Evolutionary conservation across 1,140 invertebrate species (phyloP).

Genomic region (Megalonaias nervosa): DNA sequence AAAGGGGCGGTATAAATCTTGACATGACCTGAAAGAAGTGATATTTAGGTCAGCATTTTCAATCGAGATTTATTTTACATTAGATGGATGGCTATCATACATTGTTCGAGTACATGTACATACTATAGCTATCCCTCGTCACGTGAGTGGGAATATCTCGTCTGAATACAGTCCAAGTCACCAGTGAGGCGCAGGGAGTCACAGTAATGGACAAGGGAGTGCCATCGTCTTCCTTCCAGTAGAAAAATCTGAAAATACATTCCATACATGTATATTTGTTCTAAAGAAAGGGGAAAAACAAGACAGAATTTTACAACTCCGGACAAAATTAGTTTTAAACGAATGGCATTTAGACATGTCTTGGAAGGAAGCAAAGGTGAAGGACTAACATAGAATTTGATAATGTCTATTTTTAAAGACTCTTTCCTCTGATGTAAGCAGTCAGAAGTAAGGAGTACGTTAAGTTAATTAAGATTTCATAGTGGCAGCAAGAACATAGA

Average conservation of each 20-base stretch:
- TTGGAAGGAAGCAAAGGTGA: too few relatives aligned
- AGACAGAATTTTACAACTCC: too few relatives aligned
- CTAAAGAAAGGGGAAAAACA: too few relatives aligned
- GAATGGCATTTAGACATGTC: too few relatives aligned
- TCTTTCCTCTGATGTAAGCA: too few relatives aligned
- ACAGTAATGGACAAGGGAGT: constrained; percentile 26
- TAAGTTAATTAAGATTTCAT: too few relatives aligned
- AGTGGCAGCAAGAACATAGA: too few relatives aligned
- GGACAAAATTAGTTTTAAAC: too few relatives aligned
- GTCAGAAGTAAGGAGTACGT: too few relatives aligned
- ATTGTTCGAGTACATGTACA: background rate
- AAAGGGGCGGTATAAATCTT: background rate
- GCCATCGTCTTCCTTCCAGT: constrained; percentile 17
- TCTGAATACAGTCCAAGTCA: constrained; percentile 28
- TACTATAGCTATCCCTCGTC: background rate
- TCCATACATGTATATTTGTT: background rate
- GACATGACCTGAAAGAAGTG: background rate
- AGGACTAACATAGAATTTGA: too few relatives aligned
- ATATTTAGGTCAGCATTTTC: background rate
- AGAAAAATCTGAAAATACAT: constrained; percentile 37
- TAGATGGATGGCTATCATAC: background rate
- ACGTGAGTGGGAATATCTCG: background rate
- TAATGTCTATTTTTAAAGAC: too few relatives aligned
- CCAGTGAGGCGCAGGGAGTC: constrained; percentile 32
- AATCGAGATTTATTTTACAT: background rate